Evolutionary conservation across 2,797 vertebrate species (phyloP), one percentile per base, ranked within the genome.

Genomic region (Sebastolobus altivelis): DNA sequence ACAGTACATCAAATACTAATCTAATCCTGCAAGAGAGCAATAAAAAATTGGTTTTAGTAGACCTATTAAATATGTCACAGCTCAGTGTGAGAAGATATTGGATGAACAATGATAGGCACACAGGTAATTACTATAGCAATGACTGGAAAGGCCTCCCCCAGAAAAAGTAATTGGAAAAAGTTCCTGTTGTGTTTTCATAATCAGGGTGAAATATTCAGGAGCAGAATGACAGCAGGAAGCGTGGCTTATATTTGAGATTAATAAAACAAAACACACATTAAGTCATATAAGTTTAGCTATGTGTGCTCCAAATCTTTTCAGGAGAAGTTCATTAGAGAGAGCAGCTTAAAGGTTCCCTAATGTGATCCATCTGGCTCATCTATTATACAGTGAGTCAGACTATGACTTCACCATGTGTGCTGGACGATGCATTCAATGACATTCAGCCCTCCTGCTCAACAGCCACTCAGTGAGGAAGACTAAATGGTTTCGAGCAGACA

Each of bases 121-220:
- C 63, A 54, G 76, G 80, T 88, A 87, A 90, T 91, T 91, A 87
- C 43, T 46, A 74, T 12, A 29, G 37, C 79, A 73, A 31, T 73
- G 68, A 71, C 67, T 73, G 55, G 22, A 88, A 69, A 82, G 69
- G 52, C 75, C 72, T 85, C 82, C 61, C 20, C 18, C 11, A 35
- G 81, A 85, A 88, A 80, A 84, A 29, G 49, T 85, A 90, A 91
- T 84, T 90, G 75, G 67, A 88, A 90, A 89, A 81, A 81, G 59
- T 76, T 90, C 81, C 75, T 77, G 80, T 77, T 81, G 81, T 79
- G 62, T 85, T 89, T 89, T 61, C 20, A 59, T 81, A 85, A 92
- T 87, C 66, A 83, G 79, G 81, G 20, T 38, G 75, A 85, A 83
- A 76, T 79, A 72, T 85, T 84, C 49, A 65, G 37, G 65, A 54